These are phyloP conservation scores for Scartelaos histophorus DNA, from an alignment of 2,113 vertebrate species.

Conservation along the genomic window DNA sequence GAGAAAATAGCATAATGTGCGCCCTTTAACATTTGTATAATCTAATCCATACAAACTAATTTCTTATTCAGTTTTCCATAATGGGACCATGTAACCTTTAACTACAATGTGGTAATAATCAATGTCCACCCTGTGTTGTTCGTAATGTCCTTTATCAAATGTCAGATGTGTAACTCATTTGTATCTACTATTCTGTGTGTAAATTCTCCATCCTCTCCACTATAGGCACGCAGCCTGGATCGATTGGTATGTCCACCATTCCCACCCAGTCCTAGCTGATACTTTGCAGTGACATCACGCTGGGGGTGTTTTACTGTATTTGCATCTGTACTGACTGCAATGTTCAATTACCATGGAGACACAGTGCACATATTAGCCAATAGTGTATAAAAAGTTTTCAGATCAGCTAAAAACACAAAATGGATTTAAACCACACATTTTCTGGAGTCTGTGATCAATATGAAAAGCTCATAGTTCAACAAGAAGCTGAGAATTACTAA, in stretches of 20 bases:
- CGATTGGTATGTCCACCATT: slow-evolving; percentile 80
- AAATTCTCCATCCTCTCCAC: slow-evolving; percentile 64
- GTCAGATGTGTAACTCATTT: slow-evolving; percentile 58
- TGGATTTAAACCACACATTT: no score
- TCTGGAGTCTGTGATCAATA: no score
- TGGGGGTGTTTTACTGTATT: no score
- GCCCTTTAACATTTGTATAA: not conserved
- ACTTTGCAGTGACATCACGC: no score
- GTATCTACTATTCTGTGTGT: slow-evolving; percentile 72
- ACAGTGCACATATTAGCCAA: no score
- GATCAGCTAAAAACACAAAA: no score
- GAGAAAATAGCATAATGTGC: no score
- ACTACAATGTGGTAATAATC: not conserved
- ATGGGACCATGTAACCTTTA: slow-evolving; percentile 7
- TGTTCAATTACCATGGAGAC: no score
- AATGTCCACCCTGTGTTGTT: slow-evolving; percentile 20
- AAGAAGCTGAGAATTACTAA: no score
- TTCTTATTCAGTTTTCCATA: not conserved
- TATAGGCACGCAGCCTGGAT: slow-evolving; percentile 78
- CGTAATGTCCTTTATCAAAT: slow-evolving; percentile 32
- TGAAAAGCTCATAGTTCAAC: no score
- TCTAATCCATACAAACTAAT: not conserved
- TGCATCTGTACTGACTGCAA: no score
- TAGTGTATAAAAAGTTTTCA: no score
- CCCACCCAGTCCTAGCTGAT: slow-evolving; percentile 4